Conservation (phyloP, 2,113 vertebrate species). For the Chamaetylas fuelleborni region DNA sequence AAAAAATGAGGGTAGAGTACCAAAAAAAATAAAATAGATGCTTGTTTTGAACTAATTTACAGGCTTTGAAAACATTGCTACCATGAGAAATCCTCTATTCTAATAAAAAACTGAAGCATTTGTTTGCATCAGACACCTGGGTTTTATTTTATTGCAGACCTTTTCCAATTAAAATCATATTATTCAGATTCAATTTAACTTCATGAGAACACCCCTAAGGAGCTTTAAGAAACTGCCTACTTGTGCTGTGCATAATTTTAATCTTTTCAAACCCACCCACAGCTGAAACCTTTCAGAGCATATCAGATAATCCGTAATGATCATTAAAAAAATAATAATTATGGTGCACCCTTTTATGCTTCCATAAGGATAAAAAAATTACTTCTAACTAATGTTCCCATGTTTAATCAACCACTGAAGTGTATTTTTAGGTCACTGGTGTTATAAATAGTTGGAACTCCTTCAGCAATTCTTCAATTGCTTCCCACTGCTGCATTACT, state of each 20-base stretch:
- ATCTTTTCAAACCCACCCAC: background rate
- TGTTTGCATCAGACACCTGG: background rate
- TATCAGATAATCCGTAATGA: background rate
- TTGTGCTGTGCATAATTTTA: background rate
- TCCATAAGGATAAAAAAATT: background rate
- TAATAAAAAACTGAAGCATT: background rate
- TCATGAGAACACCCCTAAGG: background rate
- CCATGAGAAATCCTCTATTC: background rate
- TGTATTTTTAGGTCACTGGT: conserved; percentile 32
- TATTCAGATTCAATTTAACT: background rate
- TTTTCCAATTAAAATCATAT: background rate
- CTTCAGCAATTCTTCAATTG: background rate
- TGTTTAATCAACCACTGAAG: background rate
- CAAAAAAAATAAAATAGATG: background rate
- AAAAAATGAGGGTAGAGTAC: background rate
- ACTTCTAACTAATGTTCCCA: background rate
- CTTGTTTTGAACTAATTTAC: background rate
- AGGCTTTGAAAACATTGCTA: background rate
- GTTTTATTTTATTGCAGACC: background rate
- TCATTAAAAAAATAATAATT: background rate
- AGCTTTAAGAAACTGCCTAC: background rate
- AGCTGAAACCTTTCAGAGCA: background rate
- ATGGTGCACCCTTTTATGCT: background rate
- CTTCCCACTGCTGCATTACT: background rate
- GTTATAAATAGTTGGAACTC: conserved; percentile 22